These are phyloP conservation scores for Cremastinae sp. DNA, from an alignment of 2,888 invertebrate species.

Conservation along the genomic window DNA sequence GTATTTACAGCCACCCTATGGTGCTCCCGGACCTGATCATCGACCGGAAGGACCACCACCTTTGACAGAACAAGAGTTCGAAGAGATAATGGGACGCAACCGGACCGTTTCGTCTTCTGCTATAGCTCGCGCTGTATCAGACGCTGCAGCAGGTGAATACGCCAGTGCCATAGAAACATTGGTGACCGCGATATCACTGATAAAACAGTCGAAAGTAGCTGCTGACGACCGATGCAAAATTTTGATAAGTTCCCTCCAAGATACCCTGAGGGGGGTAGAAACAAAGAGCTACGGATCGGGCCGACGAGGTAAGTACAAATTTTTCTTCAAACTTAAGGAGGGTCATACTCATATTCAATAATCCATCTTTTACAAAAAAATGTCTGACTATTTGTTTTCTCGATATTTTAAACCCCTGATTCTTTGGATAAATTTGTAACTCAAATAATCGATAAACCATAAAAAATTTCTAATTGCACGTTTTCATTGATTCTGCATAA, in stretches of 20 bases:
- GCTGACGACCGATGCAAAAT: slow-evolving; percentile 99
- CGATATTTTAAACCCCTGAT: too few relatives aligned
- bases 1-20: slow-evolving; percentile 82
- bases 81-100: slow-evolving; percentile 98
- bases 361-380: neutral
- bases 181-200: slow-evolving; percentile 98
- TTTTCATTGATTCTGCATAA: too few relatives aligned
- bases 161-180: slow-evolving; percentile 99
- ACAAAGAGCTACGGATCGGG: slow-evolving; percentile 95
- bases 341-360: neutral
- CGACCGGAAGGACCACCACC: slow-evolving; percentile 84
- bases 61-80: slow-evolving; percentile 96
- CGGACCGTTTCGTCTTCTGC: slow-evolving; percentile 98
- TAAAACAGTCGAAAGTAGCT: slow-evolving; percentile 98
- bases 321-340: neutral
- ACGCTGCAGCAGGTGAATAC: slow-evolving; percentile 98
- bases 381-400: too few relatives aligned
- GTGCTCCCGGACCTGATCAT: slow-evolving; percentile 82
- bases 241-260: slow-evolving; percentile 96
- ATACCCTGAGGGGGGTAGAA: slow-evolving; percentile 98
- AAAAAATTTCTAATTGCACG: too few relatives aligned
- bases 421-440: too few relatives aligned
- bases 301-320: slow-evolving; percentile 83
- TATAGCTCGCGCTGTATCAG: slow-evolving; percentile 97
- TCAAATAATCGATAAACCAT: too few relatives aligned